Base-by-base conservation (phyloP, 2,113 vertebrate genomes). In the Cariama cristata region DNA sequence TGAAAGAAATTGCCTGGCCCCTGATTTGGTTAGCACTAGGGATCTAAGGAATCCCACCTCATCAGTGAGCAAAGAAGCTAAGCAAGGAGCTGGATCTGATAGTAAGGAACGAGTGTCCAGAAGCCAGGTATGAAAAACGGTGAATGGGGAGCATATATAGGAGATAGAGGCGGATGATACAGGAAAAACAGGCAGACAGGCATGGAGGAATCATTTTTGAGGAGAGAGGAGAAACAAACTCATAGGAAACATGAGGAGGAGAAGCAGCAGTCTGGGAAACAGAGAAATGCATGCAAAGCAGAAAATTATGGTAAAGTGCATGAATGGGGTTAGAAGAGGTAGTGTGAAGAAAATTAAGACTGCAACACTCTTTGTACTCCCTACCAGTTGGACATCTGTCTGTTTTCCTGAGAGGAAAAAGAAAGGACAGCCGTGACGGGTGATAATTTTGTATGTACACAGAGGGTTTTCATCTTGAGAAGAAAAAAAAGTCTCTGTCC, bases 311-410 rank as follows among this genome's bases (percentile, higher is more conserved):
- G 58, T 82, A 60, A 81, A 89, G 49, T 22, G 35, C 12, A 45
- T 72, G 42, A 50, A 63, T 45, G 62, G 74, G 87, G 62, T 76
- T 66, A 93, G 42, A 87, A 72, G 63, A 88, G n/a, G 19, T 74
- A 88, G 16, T 1, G 0, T 91, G 35, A 91, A 90, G 75, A 19
- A 96, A 96, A 91, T 81, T 88, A 93, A 93, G 82, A 95, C 67
- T 90, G 63, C 63, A 95, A 74, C 94, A 91, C 55, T 76, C 55
- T 84, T 91, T 10, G 2, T 55, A 63, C 63, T 93, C 73, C 77
- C 86, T 91, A 87, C 86, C 87, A 92, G 67, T 73, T 89, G 93
- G 97, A 97, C 95, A 96, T 87, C 97, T 97, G 97, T 95, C 90
- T 97, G n/a, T 96, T 95, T 91, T 88, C 77, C 71, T 85, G 45